Conservation (phyloP, 2,113 vertebrate genomes). For the Scalopus aquaticus region DNA sequence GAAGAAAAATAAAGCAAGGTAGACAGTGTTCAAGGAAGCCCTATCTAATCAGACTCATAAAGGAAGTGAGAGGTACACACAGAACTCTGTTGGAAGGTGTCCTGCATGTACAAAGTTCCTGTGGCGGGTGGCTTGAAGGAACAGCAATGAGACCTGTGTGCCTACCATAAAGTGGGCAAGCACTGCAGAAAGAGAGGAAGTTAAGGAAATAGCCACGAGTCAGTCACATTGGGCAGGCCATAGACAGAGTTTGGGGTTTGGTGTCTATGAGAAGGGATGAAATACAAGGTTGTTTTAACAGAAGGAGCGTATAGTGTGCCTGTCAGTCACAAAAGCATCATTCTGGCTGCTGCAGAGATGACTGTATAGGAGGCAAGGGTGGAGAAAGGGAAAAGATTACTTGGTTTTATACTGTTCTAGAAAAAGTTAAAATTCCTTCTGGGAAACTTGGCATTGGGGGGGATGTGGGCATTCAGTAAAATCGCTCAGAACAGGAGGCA, state of each 20-base stretch:
- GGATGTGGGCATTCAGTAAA: neutral
- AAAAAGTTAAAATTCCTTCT: neutral
- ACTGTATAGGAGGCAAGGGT: neutral
- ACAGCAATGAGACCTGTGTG: neutral
- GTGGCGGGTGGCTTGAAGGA: neutral
- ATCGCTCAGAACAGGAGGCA: neutral
- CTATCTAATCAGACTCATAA: neutral
- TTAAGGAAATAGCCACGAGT: neutral
- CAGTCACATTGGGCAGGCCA: neutral
- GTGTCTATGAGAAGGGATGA: no score
- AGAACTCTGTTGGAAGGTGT: neutral
- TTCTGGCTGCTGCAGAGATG: neutral
- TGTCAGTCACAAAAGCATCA: neutral
- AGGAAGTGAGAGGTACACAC: neutral
- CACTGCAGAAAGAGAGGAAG: no score
- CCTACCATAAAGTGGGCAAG: neutral
- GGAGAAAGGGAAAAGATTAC: neutral
- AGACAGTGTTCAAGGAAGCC: neutral
- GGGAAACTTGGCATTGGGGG: neutral
- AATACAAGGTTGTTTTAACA: neutral
- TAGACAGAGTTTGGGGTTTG: neutral
- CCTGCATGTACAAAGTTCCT: neutral
- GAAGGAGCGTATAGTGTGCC: neutral
- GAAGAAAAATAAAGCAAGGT: neutral
- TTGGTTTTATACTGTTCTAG: neutral